Conservation (phyloP, 2,113 vertebrate species). For the Empidonax traillii region DNA sequence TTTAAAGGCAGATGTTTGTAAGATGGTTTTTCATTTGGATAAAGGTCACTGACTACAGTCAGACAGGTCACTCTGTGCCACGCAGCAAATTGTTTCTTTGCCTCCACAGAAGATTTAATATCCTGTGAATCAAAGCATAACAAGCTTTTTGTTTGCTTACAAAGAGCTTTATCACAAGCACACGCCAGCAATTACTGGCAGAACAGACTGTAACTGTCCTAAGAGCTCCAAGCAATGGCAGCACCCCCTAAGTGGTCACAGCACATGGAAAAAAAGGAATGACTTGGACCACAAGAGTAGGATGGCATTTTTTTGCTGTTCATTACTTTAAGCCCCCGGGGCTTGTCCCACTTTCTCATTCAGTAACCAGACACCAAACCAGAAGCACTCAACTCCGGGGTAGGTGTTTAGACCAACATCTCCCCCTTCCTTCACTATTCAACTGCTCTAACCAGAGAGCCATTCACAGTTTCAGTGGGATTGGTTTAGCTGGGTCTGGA, state of each 20-base stretch:
- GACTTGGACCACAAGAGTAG: neutral
- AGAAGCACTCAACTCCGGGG: neutral
- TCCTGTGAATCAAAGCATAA: constrained; percentile 27
- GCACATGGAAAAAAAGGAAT: neutral
- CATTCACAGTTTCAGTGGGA: neutral
- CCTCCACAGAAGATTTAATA: constrained; percentile 48
- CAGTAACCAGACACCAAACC: neutral
- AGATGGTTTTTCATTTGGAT: constrained; percentile 19
- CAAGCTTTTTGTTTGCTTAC: constrained; percentile 9
- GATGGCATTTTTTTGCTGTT: neutral
- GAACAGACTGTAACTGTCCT: neutral
- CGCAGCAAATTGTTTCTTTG: constrained; percentile 30
- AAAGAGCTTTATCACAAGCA: constrained; percentile 2
- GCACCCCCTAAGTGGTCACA: neutral
- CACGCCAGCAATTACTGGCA: neutral
- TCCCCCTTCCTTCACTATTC: neutral
- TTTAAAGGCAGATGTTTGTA: neutral
- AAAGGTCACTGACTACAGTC: neutral
- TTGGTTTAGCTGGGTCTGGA: neutral
- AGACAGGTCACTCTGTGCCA: constrained; percentile 25
- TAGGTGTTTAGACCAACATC: neutral
- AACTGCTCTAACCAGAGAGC: neutral
- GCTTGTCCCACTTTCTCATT: neutral
- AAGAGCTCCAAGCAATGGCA: neutral
- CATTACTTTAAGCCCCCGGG: neutral